These are phyloP conservation scores for Ageneiosus marmoratus DNA, from an alignment of 2,113 vertebrate genomes.

Conservation along the genomic window DNA sequence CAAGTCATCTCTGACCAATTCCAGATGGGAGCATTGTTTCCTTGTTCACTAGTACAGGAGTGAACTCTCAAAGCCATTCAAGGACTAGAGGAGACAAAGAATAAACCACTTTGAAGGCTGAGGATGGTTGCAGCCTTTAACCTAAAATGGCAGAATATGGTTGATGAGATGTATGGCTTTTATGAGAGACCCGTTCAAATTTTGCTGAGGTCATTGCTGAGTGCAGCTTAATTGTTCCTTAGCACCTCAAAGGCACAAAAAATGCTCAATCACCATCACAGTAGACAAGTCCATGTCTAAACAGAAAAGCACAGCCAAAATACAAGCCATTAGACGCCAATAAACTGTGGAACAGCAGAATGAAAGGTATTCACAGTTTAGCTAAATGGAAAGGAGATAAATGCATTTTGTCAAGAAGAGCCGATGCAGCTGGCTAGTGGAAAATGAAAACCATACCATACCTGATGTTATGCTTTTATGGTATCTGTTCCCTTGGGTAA, in stretches of 20 bases:
- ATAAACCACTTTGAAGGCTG: slow-evolving; percentile 49
- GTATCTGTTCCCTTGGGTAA: neutral
- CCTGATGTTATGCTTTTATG: slow-evolving; percentile 32
- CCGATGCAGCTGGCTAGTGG: slow-evolving; percentile 30
- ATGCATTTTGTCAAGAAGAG: slow-evolving; percentile 48
- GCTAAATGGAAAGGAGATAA: slow-evolving; percentile 41
- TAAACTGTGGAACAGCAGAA: slow-evolving; percentile 38
- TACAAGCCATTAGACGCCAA: slow-evolving; percentile 36
- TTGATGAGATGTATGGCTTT: slow-evolving; percentile 12
- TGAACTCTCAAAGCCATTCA: slow-evolving; percentile 26
- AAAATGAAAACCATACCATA: slow-evolving; percentile 23
- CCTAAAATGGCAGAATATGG: slow-evolving; percentile 56
- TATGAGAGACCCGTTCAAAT: slow-evolving; percentile 28
- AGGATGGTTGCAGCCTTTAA: slow-evolving; percentile 37
- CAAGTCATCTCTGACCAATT: slow-evolving; percentile 66
- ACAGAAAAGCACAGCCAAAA: slow-evolving; percentile 52
- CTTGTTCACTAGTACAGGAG: slow-evolving; percentile 58
- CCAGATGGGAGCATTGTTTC: slow-evolving; percentile 70
- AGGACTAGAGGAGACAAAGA: slow-evolving; percentile 46
- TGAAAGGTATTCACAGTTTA: slow-evolving; percentile 43
- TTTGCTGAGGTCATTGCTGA: slow-evolving; percentile 40
- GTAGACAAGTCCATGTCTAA: slow-evolving; percentile 54
- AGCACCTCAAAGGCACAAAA: slow-evolving; percentile 51
- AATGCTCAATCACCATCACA: slow-evolving; percentile 59
- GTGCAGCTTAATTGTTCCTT: slow-evolving; percentile 53